phyloP scores from a whole-genome alignment of 2,888 invertebrate species.

The Ferdinandea cuprea region DNA sequence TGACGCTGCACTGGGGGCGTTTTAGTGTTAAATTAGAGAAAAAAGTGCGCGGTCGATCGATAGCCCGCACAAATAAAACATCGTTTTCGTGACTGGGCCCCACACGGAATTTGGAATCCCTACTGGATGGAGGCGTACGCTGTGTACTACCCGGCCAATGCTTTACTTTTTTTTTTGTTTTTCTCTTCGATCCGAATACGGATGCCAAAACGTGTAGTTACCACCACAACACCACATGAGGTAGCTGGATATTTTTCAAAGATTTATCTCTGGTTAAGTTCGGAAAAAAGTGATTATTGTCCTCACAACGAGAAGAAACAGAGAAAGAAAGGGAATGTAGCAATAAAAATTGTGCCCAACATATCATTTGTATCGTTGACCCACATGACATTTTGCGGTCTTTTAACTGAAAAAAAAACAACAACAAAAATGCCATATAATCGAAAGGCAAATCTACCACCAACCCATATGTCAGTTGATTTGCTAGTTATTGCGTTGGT shows the following conservation, averaged over 20 bases:
- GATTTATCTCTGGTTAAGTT: constrained; percentile 15
- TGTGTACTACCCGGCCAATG: constrained; percentile 1
- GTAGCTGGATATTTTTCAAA: background rate
- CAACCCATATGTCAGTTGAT: constrained; percentile 29
- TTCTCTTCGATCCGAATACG: constrained; percentile 21
- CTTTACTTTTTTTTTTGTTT: background rate
- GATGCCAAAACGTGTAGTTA: constrained; percentile 5
- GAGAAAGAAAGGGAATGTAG: background rate
- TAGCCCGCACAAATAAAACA: constrained; percentile 12
- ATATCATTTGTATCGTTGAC: constrained; percentile 22
- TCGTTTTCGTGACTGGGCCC: constrained; percentile 14
- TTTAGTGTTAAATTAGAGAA: constrained; percentile 41
- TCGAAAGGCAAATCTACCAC: constrained; percentile 28
- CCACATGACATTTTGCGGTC: constrained; percentile 23
- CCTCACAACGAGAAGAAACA: background rate
- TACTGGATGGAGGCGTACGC: constrained; percentile 20
- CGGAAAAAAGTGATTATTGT: background rate
- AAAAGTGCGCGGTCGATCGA: background rate
- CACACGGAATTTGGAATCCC: constrained; percentile 6
- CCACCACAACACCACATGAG: constrained; percentile 2
- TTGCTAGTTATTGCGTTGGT: constrained; percentile 19
- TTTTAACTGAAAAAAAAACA: constrained; percentile 1
- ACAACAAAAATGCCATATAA: constrained; percentile 4
- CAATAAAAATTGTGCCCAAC: constrained; percentile 3
- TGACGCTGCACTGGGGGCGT: constrained; percentile 18